These are phyloP conservation scores for Lates japonicus DNA, from an alignment of 2,797 vertebrate species.

Conservation along the genomic window DNA sequence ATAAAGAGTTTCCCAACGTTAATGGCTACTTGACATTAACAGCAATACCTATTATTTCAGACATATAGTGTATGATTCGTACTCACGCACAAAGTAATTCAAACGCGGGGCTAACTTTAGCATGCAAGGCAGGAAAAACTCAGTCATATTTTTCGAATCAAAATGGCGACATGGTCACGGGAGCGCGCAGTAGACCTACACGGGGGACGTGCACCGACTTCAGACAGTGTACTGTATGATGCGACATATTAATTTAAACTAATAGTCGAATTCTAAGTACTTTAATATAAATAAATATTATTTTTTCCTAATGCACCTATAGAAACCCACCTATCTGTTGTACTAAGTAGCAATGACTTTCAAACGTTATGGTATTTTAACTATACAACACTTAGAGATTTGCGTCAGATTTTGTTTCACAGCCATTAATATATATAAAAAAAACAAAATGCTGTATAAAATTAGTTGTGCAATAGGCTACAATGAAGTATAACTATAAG, in stretches of 20 bases:
- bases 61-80: conserved; percentile 29
- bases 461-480: no score
- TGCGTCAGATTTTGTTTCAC: no score
- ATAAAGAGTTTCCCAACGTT: conserved; percentile 28
- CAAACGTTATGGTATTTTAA: neutral
- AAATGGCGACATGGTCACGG: conserved; percentile 87
- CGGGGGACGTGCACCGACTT: conserved; percentile 64
- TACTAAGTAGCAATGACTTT: neutral
- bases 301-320: neutral
- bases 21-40: neutral
- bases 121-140: conserved; percentile 85
- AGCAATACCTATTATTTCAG: conserved; percentile 17
- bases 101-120: conserved; percentile 76
- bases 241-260: neutral
- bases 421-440: neutral
- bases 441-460: no score
- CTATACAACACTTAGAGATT: no score
- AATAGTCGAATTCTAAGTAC: rapidly evolving
- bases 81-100: conserved; percentile 60
- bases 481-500: neutral
- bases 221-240: conserved; percentile 19
- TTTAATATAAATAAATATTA: neutral
- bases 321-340: neutral
- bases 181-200: conserved; percentile 74
- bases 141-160: conserved; percentile 89